A percentile compares a stretch with the other conserved stretches of the same genome.
Conservation (phyloP, 2,113 vertebrate genomes). For the Mesitornis unicolor region DNA sequence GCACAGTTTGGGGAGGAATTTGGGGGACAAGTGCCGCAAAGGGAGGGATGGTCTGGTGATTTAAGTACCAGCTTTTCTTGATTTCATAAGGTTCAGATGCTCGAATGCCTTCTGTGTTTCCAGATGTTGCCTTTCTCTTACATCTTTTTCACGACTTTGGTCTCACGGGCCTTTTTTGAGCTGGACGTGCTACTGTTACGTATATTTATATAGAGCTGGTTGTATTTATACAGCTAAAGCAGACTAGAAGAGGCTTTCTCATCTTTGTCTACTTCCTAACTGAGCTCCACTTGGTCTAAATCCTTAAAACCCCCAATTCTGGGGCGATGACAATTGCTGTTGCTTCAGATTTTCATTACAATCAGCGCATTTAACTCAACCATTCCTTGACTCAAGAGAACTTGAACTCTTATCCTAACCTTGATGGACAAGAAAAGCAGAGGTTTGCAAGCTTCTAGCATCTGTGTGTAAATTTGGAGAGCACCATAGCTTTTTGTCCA, state of each 20-base stretch:
- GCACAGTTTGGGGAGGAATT: not conserved
- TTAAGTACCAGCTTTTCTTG: not conserved
- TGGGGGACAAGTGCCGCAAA: not conserved
- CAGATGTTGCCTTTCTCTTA: not conserved
- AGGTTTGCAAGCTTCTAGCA: not conserved
- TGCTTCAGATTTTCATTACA: not conserved
- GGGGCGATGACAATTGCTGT: not conserved
- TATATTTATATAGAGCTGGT: not conserved
- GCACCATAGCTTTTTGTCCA: rapidly evolving
- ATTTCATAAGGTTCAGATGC: not conserved
- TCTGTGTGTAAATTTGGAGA: not conserved
- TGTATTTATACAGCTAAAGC: not conserved
- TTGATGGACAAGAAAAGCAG: not conserved
- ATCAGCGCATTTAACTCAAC: not conserved
- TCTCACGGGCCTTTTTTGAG: not conserved
- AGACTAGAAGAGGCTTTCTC: not conserved
- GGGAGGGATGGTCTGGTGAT: not conserved
- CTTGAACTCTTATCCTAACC: not conserved
- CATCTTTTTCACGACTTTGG: not conserved
- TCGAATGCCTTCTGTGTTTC: not conserved
- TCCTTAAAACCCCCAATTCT: not conserved
- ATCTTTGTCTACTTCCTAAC: not conserved
- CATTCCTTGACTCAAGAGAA: not conserved
- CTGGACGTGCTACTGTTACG: not conserved
- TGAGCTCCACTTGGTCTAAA: not conserved